These are phyloP conservation scores for Campylorhamphus procurvoides DNA, from an alignment of 2,113 vertebrate species.

Conservation along the genomic window DNA sequence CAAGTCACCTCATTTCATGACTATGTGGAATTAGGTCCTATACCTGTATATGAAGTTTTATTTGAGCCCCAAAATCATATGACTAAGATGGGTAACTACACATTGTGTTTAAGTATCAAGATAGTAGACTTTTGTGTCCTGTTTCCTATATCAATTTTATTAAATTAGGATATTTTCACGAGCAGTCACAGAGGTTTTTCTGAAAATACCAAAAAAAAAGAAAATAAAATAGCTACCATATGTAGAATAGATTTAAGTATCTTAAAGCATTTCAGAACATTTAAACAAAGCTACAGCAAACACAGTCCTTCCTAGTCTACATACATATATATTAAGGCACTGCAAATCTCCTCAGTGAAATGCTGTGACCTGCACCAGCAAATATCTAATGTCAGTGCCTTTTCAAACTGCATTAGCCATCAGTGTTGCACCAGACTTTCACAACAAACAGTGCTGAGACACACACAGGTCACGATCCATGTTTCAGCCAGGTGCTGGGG, in stretches of 20 bases:
- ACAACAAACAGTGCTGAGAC: not conserved
- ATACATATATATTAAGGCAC: rapidly evolving
- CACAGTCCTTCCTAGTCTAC: not conserved
- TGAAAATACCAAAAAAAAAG: not conserved
- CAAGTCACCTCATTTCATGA: not conserved
- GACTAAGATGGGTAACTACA: not conserved
- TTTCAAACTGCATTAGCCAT: not conserved
- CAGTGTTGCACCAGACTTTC: not conserved
- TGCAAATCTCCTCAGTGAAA: not conserved
- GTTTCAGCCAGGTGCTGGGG: not conserved
- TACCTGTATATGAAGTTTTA: not conserved
- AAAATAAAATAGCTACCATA: not conserved
- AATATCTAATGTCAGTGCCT: not conserved
- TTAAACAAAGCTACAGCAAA: not conserved
- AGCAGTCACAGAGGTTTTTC: not conserved
- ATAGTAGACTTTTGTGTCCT: not conserved
- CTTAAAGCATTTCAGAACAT: not conserved
- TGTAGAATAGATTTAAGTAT: not conserved
- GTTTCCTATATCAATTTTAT: not conserved
- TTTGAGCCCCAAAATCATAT: not conserved
- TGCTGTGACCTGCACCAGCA: not conserved
- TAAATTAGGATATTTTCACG: not conserved
- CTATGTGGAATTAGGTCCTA: not conserved
- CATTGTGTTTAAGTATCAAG: not conserved
- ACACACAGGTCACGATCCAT: not conserved